phyloP scores from a whole-genome alignment of 2,797 vertebrate species.

The Botia almorhae region DNA sequence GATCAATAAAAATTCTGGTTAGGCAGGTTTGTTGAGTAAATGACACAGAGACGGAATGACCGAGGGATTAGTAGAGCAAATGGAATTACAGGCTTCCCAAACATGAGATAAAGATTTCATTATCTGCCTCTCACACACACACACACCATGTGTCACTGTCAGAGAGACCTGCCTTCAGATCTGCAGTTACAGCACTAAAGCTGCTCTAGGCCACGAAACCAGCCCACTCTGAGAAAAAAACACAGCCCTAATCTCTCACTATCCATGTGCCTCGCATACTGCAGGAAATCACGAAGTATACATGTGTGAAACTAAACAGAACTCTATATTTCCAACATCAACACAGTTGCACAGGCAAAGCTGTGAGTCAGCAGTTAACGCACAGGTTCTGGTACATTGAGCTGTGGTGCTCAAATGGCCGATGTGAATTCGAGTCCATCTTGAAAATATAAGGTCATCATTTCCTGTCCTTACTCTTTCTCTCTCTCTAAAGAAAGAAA shows the following conservation, averaged over 20 bases:
- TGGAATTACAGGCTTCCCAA: slow-evolving; percentile 62
- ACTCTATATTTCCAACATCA: not conserved
- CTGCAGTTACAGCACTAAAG: slow-evolving; percentile 18
- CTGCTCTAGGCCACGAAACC: slow-evolving; percentile 37
- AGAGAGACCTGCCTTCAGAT: slow-evolving; percentile 36
- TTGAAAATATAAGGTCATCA: not conserved
- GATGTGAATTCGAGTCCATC: not conserved
- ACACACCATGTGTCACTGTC: slow-evolving; percentile 51
- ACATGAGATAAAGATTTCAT: slow-evolving; percentile 67
- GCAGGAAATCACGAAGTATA: not conserved
- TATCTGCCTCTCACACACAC: slow-evolving; percentile 56
- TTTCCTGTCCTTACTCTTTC: not conserved
- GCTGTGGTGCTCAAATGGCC: not conserved
- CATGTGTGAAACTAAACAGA: slow-evolving; percentile 5
- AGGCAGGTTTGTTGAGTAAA: slow-evolving; percentile 33
- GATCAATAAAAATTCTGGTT: not conserved
- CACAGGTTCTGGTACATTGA: not conserved
- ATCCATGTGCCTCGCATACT: not conserved
- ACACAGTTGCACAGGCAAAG: not conserved
- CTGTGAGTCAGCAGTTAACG: not conserved
- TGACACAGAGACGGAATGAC: slow-evolving; percentile 55
- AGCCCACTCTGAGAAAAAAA: slow-evolving; percentile 1
- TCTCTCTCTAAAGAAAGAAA: not conserved
- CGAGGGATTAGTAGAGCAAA: slow-evolving; percentile 63
- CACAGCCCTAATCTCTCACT: not conserved